Conservation (phyloP, 1,140 invertebrate species). For the Trichogramma pretiosum region DNA sequence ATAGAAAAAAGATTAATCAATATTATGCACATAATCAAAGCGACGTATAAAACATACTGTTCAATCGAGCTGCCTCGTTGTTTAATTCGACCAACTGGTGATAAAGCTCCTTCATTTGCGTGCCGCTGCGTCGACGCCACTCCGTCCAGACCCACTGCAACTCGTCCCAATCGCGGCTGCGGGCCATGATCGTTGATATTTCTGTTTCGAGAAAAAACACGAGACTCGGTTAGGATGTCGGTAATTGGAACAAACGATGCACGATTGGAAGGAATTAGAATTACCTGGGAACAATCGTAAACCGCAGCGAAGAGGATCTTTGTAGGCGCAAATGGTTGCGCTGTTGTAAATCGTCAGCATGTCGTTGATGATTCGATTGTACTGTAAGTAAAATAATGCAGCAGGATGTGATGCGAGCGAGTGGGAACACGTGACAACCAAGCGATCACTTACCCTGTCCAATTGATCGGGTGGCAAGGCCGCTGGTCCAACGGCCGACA, state of each 20-base stretch:
- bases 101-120: slow-evolving; percentile 71
- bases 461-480: slow-evolving; percentile 75
- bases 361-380: slow-evolving; percentile 75
- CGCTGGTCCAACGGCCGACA: slow-evolving; percentile 74
- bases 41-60: slow-evolving; percentile 58
- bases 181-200: slow-evolving; percentile 51
- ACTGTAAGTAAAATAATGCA: slow-evolving; percentile 54
- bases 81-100: slow-evolving; percentile 73
- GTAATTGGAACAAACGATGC: slow-evolving; percentile 22
- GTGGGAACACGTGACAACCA: slow-evolving; percentile 2
- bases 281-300: slow-evolving; percentile 72
- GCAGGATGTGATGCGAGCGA: too few species aligned
- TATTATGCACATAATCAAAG: background rate
- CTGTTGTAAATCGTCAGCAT: slow-evolving; percentile 82
- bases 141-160: slow-evolving; percentile 77
- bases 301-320: slow-evolving; percentile 72
- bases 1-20: slow-evolving; percentile 19
- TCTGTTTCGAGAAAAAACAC: slow-evolving; percentile 32
- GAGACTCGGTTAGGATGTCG: background rate
- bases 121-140: slow-evolving; percentile 72
- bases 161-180: slow-evolving; percentile 75
- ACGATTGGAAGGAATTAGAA: slow-evolving; percentile 46
- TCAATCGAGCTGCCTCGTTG: slow-evolving; percentile 76
- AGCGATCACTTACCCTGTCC: slow-evolving; percentile 58
- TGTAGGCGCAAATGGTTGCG: slow-evolving; percentile 76